Evolutionary conservation across 2,888 invertebrate species (phyloP).

Genomic region (Drosophila melanosoma): DNA sequence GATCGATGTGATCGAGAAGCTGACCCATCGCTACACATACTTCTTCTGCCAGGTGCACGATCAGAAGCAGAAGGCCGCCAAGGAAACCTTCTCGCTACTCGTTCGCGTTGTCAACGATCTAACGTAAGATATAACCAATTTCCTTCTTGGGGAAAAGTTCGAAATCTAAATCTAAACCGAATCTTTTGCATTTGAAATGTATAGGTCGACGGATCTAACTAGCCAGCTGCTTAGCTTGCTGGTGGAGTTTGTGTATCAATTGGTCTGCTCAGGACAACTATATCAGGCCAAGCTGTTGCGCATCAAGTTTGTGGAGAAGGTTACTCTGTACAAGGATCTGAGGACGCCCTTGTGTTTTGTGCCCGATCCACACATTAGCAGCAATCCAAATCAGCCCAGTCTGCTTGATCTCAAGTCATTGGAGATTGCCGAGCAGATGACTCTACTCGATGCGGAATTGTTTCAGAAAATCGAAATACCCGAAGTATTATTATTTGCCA

Average conservation of each 20-base stretch:
- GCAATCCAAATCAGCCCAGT: slow-evolving; percentile 87
- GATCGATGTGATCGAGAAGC: slow-evolving; percentile 92
- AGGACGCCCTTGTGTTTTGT: slow-evolving; percentile 78
- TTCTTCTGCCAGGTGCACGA: slow-evolving; percentile 90
- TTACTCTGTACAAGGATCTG: slow-evolving; percentile 82
- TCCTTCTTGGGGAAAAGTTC: not conserved
- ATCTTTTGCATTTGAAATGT: not conserved
- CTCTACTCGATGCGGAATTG: slow-evolving; percentile 96
- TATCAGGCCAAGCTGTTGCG: slow-evolving; percentile 95
- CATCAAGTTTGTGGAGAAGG: slow-evolving; percentile 95
- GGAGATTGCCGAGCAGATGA: slow-evolving; percentile 99
- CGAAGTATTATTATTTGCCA: slow-evolving; percentile 98
- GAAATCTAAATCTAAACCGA: not conserved
- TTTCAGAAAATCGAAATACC: slow-evolving; percentile 99
- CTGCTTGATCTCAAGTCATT: slow-evolving; percentile 97
- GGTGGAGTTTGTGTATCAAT: slow-evolving; percentile 96
- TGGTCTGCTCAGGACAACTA: slow-evolving; percentile 96
- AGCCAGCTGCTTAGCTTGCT: slow-evolving; percentile 91
- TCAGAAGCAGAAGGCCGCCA: slow-evolving; percentile 90
- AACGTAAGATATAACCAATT: slow-evolving; percentile 89
- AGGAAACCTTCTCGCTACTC: slow-evolving; percentile 95
- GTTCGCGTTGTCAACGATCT: slow-evolving; percentile 98
- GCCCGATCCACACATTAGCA: slow-evolving; percentile 50
- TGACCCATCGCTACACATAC: slow-evolving; percentile 88
- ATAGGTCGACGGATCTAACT: slow-evolving; percentile 93